phyloP scores from a whole-genome alignment of 1,140 invertebrate genomes.

The Andrena cerasifolii region DNA sequence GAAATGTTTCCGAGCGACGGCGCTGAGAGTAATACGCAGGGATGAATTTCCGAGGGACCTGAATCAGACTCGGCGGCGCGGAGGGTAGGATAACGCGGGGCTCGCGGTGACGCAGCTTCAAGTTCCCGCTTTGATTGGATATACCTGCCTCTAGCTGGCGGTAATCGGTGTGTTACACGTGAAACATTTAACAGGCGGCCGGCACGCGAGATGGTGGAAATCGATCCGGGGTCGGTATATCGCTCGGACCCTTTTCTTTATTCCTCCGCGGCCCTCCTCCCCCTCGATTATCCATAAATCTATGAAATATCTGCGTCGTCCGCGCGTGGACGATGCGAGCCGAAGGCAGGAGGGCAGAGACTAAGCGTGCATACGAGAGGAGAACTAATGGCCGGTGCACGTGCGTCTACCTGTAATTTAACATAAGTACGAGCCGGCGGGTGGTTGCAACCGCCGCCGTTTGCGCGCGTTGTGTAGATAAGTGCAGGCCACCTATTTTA shows the following conservation, averaged over 20 bases:
- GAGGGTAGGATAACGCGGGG: too few species aligned
- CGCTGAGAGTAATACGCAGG: too few species aligned
- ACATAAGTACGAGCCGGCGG: slow-evolving; percentile 52
- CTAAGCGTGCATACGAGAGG: slow-evolving; percentile 44
- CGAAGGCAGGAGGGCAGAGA: too few species aligned
- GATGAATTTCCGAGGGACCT: too few species aligned
- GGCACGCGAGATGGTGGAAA: background rate
- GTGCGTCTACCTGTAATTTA: slow-evolving; percentile 64
- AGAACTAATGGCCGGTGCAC: slow-evolving; percentile 55
- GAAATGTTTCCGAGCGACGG: too few species aligned
- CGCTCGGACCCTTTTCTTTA: background rate
- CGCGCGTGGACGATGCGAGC: background rate
- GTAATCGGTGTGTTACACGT: too few species aligned
- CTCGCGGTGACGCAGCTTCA: too few species aligned
- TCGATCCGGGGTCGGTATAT: slow-evolving; percentile 1
- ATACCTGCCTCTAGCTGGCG: too few species aligned
- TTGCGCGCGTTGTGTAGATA: slow-evolving; percentile 44
- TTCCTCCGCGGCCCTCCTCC: background rate
- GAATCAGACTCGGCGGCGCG: too few species aligned
- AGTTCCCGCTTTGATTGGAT: too few species aligned
- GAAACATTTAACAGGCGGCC: too few species aligned
- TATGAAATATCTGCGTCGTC: slow-evolving; percentile 42
- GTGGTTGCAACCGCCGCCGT: slow-evolving; percentile 17
- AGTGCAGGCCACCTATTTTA: slow-evolving; percentile 56
- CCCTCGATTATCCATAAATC: slow-evolving; percentile 33